A percentile compares a stretch with the other conserved stretches of the same genome.
Evolutionary conservation across 2,113 vertebrate genomes (phyloP).

Genomic region (Dinomys branickii): DNA sequence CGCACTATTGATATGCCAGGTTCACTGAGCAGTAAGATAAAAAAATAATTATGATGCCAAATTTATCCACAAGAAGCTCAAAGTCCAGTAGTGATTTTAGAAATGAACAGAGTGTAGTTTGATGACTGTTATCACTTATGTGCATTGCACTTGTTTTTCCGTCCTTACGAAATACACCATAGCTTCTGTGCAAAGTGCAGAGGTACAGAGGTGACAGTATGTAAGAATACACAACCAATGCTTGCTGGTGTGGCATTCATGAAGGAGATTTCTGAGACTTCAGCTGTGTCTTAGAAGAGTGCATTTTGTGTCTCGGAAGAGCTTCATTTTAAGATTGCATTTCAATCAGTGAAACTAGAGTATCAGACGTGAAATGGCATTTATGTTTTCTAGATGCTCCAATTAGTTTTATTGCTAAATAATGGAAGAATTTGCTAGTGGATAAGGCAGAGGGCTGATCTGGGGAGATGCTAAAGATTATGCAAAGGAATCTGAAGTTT

Average conservation of each 20-base stretch:
- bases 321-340: neutral
- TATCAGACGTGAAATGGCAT: neutral
- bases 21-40: neutral
- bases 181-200: too few species aligned
- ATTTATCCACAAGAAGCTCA: conserved; percentile 20
- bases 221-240: accelerated
- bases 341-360: neutral
- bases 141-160: neutral
- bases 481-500: neutral
- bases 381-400: neutral
- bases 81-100: conserved; percentile 41
- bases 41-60: neutral
- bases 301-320: neutral
- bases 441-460: neutral
- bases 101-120: neutral
- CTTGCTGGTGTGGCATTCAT: neutral
- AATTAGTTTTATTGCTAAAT: neutral
- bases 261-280: neutral
- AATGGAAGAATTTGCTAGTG: neutral
- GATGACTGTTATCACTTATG: neutral
- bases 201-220: neutral
- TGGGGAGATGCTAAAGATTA: neutral
- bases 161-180: too few species aligned
- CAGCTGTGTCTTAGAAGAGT: neutral
- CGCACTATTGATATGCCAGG: neutral